Conservation (phyloP, 1,140 invertebrate species). For the Aphidius gifuensis region DNA sequence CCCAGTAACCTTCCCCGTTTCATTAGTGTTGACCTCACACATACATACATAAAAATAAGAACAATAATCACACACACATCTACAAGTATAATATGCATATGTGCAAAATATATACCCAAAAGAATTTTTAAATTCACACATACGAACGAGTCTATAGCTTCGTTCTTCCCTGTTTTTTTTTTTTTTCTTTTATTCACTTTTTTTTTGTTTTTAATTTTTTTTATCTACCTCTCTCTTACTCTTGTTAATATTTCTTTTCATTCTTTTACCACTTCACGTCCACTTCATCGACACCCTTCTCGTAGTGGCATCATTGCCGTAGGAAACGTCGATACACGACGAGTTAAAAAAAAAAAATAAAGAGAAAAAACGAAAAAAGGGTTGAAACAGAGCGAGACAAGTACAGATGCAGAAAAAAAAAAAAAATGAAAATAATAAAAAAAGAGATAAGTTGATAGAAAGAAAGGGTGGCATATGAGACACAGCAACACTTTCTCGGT, state of each 20-base stretch:
- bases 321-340: slow-evolving; percentile 46
- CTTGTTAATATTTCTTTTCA: not conserved
- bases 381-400: slow-evolving; percentile 4
- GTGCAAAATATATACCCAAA: not conserved
- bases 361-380: slow-evolving; percentile 16
- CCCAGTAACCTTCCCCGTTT: slow-evolving; percentile 15
- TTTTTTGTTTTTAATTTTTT: not conserved
- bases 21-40: slow-evolving; percentile 22
- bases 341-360: slow-evolving; percentile 14
- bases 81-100: not conserved
- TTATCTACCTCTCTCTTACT: not conserved
- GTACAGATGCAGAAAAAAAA: slow-evolving; percentile 18
- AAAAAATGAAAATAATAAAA: not conserved
- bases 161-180: not conserved
- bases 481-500: slow-evolving; percentile 35
- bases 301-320: slow-evolving; percentile 13
- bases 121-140: not conserved
- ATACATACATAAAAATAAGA: slow-evolving; percentile 8
- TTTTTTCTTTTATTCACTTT: not conserved
- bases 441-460: not conserved
- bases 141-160: too few relatives aligned
- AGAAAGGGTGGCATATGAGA: slow-evolving; percentile 23
- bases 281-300: slow-evolving; percentile 24
- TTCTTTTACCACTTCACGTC: slow-evolving; percentile 15
- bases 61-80: not conserved